phyloP scores from a whole-genome alignment of 2,888 invertebrate genomes.

The Dryocosmus kuriphilus region DNA sequence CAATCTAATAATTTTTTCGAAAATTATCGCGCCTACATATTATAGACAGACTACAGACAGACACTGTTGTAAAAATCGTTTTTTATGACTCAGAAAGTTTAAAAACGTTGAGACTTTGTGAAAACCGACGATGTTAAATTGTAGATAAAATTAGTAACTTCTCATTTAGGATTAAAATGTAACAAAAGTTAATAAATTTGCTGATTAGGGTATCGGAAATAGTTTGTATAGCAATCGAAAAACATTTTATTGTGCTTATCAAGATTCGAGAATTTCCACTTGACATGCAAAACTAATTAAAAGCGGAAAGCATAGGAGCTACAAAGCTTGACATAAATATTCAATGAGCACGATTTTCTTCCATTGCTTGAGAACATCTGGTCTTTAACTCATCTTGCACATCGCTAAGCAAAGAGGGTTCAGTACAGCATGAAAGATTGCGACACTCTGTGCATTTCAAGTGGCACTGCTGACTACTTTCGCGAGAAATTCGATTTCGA shows the following conservation, averaged over 20 bases:
- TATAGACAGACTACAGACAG: too few species aligned
- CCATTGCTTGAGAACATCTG: constrained; percentile 18
- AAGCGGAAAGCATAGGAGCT: not conserved
- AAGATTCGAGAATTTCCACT: not conserved
- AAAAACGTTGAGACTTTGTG: too few species aligned
- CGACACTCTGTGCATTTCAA: constrained; percentile 36
- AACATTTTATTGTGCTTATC: not conserved
- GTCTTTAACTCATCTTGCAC: constrained; percentile 19
- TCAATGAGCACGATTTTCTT: constrained; percentile 23
- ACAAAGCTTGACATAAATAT: constrained; percentile 19
- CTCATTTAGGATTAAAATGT: too few species aligned
- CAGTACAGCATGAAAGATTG: constrained; percentile 38
- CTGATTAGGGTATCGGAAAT: not conserved
- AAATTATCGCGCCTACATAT: too few species aligned
- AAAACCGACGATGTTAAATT: too few species aligned
- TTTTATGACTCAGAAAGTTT: too few species aligned
- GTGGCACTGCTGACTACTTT: constrained; percentile 22
- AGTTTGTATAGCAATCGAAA: not conserved
- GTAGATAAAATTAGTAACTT: too few species aligned
- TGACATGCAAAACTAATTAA: not conserved
- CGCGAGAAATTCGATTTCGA: constrained; percentile 34
- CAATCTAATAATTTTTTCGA: too few species aligned
- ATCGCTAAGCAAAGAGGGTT: constrained; percentile 20
- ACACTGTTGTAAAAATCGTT: too few species aligned
- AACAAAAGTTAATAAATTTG: not conserved